These are phyloP conservation scores for Lepidonotus clava DNA, from an alignment of 2,888 invertebrate species.

Conservation along the genomic window DNA sequence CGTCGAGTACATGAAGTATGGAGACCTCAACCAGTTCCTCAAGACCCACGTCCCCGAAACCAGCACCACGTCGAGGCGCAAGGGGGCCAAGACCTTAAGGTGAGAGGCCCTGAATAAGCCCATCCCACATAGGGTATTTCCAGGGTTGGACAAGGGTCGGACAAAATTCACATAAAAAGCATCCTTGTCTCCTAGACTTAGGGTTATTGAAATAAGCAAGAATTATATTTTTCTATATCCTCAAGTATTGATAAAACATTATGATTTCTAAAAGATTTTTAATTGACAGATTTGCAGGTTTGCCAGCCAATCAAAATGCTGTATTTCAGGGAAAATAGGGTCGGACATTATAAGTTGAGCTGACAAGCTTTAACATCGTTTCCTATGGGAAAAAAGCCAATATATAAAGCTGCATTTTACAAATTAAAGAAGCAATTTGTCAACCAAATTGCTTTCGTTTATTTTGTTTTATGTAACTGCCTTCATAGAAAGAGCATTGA, in stretches of 20 bases:
- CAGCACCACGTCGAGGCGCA: constrained; percentile 81
- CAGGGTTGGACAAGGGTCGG: not conserved
- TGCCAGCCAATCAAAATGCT: too few species aligned
- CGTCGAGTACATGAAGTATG: constrained; percentile 92
- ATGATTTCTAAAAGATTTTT: not conserved
- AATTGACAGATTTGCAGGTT: not conserved
- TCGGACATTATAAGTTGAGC: too few species aligned
- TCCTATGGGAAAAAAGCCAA: too few species aligned
- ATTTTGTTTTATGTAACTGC: too few species aligned
- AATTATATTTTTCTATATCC: not conserved
- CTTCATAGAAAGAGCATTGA: too few species aligned
- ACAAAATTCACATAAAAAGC: not conserved
- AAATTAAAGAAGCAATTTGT: too few species aligned
- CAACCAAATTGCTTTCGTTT: too few species aligned
- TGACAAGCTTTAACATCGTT: too few species aligned
- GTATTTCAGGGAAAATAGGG: too few species aligned
- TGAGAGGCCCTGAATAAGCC: constrained; percentile 76
- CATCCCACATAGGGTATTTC: too few species aligned
- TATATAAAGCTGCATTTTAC: too few species aligned
- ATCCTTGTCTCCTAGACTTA: not conserved
- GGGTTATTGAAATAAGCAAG: not conserved
- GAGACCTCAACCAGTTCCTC: constrained; percentile 90
- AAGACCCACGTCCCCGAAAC: constrained; percentile 84
- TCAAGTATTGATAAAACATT: not conserved
- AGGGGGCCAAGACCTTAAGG: constrained; percentile 85